These are phyloP conservation scores for Brachyptera risi DNA, from an alignment of 2,888 invertebrate genomes.

Conservation along the genomic window DNA sequence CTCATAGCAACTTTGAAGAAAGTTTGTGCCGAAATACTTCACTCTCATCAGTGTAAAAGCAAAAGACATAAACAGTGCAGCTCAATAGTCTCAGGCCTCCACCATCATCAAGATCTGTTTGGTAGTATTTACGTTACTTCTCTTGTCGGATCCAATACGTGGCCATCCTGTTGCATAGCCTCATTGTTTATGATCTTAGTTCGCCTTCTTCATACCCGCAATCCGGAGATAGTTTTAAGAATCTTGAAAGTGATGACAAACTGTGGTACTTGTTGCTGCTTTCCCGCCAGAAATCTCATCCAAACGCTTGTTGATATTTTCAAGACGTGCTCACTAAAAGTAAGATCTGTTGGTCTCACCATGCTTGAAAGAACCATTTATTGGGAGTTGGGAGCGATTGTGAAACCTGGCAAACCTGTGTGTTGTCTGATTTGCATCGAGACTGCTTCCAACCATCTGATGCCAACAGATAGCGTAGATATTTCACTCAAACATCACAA, in stretches of 20 bases:
- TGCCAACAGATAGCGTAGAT: neutral
- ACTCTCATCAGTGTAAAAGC: conserved; percentile 52
- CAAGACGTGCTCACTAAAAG: conserved; percentile 40
- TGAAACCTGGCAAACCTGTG: conserved; percentile 31
- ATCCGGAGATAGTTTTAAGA: neutral
- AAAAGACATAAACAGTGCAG: conserved; percentile 52
- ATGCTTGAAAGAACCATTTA: conserved; percentile 57
- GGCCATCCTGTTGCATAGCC: conserved; percentile 54
- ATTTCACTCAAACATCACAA: too few relatives aligned
- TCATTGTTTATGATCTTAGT: conserved; percentile 53
- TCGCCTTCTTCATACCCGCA: conserved; percentile 16
- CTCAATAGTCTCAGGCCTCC: conserved; percentile 43
- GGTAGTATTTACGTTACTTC: conserved; percentile 48
- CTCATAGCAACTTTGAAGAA: conserved; percentile 55
- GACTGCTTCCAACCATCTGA: neutral
- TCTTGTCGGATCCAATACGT: conserved; percentile 37
- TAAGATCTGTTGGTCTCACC: conserved; percentile 48
- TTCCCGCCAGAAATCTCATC: conserved; percentile 52
- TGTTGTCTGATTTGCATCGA: conserved; percentile 49
- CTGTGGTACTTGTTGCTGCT: conserved; percentile 61
- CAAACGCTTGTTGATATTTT: conserved; percentile 51
- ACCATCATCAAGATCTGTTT: conserved; percentile 58
- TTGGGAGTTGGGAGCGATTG: conserved; percentile 53
- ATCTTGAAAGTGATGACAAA: conserved; percentile 47
- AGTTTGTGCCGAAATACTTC: conserved; percentile 54